Percentiles rank a stretch among this genome's conserved stretches.
Evolutionary conservation across 2,113 vertebrate species (phyloP).

Genomic region (Paramormyrops kingsleyae): DNA sequence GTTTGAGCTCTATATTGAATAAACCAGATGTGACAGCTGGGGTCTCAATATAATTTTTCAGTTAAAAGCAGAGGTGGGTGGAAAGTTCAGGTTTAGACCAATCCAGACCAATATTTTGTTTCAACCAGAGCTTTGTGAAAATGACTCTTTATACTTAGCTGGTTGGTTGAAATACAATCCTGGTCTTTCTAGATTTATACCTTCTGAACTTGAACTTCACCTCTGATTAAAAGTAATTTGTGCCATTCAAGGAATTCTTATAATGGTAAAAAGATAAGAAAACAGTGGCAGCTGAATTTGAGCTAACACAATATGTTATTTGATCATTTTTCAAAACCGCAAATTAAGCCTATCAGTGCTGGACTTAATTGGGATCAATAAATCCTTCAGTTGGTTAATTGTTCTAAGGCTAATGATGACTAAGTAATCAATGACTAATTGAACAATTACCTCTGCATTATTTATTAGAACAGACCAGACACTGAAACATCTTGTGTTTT

Average conservation of each 20-base stretch:
- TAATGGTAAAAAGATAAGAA: neutral
- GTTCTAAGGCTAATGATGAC: neutral
- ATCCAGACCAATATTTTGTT: too few relatives aligned
- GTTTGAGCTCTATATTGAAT: neutral
- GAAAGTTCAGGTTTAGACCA: too few relatives aligned
- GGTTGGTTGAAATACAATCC: neutral
- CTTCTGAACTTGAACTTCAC: neutral
- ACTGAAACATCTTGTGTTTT: neutral
- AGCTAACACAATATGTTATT: neutral
- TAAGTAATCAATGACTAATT: slow-evolving; percentile 1
- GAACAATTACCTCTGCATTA: neutral
- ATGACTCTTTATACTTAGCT: neutral
- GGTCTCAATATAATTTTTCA: neutral
- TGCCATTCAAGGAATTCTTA: neutral
- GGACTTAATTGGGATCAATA: slow-evolving; percentile 3
- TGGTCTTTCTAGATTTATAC: neutral
- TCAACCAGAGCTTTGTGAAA: neutral
- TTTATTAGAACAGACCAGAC: neutral
- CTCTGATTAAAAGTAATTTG: neutral
- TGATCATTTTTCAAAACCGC: slow-evolving; percentile 1
- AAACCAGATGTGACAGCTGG: neutral
- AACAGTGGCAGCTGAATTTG: neutral
- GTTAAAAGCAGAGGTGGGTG: neutral
- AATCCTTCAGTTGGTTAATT: neutral
- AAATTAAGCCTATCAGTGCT: neutral